Base-by-base conservation (phyloP, 2,888 invertebrate species). In the Xestia sexstrigata region DNA sequence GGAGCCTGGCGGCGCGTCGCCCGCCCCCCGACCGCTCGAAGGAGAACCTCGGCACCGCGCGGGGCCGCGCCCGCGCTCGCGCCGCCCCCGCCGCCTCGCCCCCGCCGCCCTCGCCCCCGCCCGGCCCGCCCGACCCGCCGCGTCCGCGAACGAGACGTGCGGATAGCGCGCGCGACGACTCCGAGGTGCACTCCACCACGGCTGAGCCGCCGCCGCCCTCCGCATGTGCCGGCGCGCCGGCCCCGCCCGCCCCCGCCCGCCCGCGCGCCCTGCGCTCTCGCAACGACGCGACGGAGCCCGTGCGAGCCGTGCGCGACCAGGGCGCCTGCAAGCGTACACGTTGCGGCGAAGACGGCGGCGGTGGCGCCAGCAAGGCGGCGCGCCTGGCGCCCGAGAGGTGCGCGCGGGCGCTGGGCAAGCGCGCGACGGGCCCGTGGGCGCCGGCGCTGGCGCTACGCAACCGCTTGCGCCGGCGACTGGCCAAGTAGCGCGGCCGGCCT, bases 1-100 rank as follows among this genome's bases (percentile, higher is more conserved):
- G 94, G 92, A 90, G 91, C 92, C 93, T 92, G 93, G 94, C 92
- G 94, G 94, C 94, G 93, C 93, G 92, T 86, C 92, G 92, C 86
- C 91, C 87, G 89, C 89, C 89, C 88, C 91, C 91, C 83, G 93
- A 91, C 90, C 94, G 95, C 92, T 95, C 93, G 90, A 96, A 96
- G 94, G 96, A 96, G 95, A 96, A 96, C 93, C 93, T 91, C 91
- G 93, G 93, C 91, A 93, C 89, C 92, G 93, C 90, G 89, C 90
- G 91, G 90, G 92, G 92, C 87, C 91, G 93, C 91, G 93, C 89
- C 77, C 93, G 93, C 93, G 92, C 87, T 87, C 92, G 90, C 92
- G 92, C 88, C 92, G 92, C 87, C 58, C 90, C 89, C 91, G 91
- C 86, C 90, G 90, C 90, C 83, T 88, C 85, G 71, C 80, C 88